Evolutionary conservation across 92 coral and sea anemone genomes (phyloP).

Genomic region (Phymanthus crucifer): DNA sequence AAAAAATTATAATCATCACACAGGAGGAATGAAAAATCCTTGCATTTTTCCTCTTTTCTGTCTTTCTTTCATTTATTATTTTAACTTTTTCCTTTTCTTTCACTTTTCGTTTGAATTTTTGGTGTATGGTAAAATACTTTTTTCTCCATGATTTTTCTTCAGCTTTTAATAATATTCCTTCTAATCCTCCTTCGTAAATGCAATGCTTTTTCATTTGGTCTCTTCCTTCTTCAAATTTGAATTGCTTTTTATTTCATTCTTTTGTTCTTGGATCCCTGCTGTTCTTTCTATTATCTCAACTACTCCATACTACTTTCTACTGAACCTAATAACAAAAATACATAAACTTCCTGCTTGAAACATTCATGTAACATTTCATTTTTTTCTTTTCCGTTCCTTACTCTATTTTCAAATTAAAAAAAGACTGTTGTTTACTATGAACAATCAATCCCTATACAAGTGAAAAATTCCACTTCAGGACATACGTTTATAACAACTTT

Average conservation of each 20-base stretch:
- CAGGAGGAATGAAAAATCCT: constrained; percentile 7
- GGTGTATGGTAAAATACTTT: too few species aligned
- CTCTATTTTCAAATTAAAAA: neutral
- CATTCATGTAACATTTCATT: neutral
- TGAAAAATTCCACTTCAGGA: too few species aligned
- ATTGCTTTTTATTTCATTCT: neutral
- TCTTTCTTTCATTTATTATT: neutral
- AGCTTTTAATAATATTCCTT: neutral
- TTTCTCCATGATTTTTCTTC: too few species aligned
- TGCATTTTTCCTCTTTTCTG: neutral
- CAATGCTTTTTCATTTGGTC: neutral
- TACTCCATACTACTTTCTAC: too few species aligned
- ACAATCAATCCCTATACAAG: neutral
- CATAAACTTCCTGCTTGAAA: too few species aligned
- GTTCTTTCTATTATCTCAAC: neutral
- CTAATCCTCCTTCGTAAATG: neutral
- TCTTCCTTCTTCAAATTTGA: neutral
- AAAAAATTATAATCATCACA: constrained; percentile 26
- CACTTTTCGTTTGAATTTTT: too few species aligned
- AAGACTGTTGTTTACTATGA: neutral
- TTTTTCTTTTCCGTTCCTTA: neutral
- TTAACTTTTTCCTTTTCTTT: too few species aligned
- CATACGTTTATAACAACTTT: too few species aligned
- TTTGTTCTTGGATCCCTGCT: neutral
- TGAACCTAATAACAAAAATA: too few species aligned